These are phyloP conservation scores for Carcharodon carcharias DNA, from an alignment of 2,797 vertebrate species.

Conservation along the genomic window DNA sequence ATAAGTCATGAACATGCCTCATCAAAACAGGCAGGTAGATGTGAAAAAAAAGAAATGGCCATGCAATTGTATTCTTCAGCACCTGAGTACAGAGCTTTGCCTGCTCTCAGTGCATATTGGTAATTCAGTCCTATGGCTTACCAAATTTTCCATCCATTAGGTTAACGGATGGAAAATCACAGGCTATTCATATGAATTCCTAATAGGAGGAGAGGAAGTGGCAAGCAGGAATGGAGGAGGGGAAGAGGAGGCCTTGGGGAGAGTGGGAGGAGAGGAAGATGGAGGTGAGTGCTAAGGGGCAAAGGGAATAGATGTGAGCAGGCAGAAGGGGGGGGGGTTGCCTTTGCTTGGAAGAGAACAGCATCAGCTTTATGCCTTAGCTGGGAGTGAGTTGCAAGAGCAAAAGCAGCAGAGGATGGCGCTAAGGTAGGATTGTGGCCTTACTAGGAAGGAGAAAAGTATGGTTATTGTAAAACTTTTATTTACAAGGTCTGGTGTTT, in stretches of 20 bases:
- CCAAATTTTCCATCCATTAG: background rate
- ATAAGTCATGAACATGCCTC: background rate
- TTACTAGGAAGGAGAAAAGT: background rate
- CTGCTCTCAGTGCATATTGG: background rate
- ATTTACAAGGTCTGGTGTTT: background rate
- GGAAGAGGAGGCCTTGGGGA: background rate
- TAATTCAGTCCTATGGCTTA: background rate
- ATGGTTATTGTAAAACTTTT: background rate
- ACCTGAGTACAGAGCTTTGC: background rate
- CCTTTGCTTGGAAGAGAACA: background rate
- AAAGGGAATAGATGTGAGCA: background rate
- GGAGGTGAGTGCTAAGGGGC: background rate
- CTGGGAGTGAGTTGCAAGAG: conserved; percentile 39
- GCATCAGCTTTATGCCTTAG: background rate
- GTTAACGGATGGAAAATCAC: background rate
- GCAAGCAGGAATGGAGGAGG: no score
- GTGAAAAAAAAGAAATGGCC: background rate
- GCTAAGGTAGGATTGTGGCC: no score
- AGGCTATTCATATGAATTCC: background rate
- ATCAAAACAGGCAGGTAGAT: background rate
- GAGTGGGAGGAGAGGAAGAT: background rate
- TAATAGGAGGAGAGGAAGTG: background rate
- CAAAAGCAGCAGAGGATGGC: background rate
- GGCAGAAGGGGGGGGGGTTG: conserved; percentile 43
- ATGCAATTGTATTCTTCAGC: background rate